These are phyloP conservation scores for Aspiorhynchus laticeps DNA, from an alignment of 2,113 vertebrate genomes.

Conservation along the genomic window DNA sequence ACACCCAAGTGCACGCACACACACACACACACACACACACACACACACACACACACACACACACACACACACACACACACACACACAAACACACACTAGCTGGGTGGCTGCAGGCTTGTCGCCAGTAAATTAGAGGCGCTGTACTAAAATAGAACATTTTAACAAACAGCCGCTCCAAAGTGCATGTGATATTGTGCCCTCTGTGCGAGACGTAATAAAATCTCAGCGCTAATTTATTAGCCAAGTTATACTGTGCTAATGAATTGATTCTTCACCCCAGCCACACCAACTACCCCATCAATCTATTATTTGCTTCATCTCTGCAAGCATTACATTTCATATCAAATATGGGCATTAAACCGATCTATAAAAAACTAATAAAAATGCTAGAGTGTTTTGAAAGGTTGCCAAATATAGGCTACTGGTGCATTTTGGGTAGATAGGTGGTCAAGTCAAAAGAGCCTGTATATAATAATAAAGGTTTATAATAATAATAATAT, in stretches of 20 bases:
- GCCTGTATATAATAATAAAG: background rate
- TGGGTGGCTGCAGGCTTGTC: conserved; percentile 67
- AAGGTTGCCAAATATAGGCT: background rate
- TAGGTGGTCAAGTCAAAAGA: background rate
- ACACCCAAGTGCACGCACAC: conserved; percentile 42
- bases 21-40: conserved; percentile 67
- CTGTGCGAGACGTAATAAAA: conserved; percentile 73
- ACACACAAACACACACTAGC: conserved; percentile 62
- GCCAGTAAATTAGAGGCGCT: conserved; percentile 66
- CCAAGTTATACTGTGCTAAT: conserved; percentile 70
- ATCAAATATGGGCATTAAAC: background rate
- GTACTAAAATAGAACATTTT: conserved; percentile 75
- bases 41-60: too few relatives aligned
- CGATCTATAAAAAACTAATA: background rate
- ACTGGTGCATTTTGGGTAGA: background rate
- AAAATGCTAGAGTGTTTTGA: background rate
- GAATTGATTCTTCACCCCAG: conserved; percentile 66
- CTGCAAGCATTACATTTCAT: background rate
- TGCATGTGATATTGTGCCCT: conserved; percentile 69
- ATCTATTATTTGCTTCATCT: background rate
- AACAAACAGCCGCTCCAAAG: conserved; percentile 72
- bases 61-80: too few relatives aligned
- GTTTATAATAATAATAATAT: too few relatives aligned
- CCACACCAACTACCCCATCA: background rate
- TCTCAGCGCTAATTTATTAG: conserved; percentile 72